phyloP scores from a whole-genome alignment of 1,140 invertebrate genomes.

The Neodiprion virginianus region DNA sequence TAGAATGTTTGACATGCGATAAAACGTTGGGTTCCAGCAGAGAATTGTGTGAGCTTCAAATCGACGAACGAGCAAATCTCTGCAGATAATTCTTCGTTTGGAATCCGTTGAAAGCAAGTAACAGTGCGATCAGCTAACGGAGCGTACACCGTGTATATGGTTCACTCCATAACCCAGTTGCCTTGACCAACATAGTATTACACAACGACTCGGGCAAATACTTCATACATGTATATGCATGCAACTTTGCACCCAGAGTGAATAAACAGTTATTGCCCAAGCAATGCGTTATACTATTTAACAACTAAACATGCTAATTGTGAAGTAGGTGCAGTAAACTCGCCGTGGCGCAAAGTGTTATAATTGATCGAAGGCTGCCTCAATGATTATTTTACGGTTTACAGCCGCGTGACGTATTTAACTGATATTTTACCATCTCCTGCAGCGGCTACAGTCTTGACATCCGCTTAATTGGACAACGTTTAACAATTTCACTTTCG shows the following conservation, averaged over 20 bases:
- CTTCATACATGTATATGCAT: neutral
- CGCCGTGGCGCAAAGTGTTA: neutral
- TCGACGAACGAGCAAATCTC: no score
- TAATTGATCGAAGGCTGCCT: neutral
- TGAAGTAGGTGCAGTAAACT: neutral
- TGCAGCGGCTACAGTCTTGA: no score
- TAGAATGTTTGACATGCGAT: no score
- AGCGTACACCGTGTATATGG: slow-evolving; percentile 9
- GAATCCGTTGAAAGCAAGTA: no score
- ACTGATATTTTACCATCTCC: no score
- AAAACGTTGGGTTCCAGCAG: no score
- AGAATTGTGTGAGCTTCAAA: no score
- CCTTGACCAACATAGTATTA: slow-evolving; percentile 53
- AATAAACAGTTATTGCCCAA: neutral
- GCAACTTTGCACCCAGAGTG: neutral
- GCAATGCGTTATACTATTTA: neutral
- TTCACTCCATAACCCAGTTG: slow-evolving; percentile 48
- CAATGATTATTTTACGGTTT: neutral
- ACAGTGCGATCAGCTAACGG: neutral
- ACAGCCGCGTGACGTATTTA: neutral
- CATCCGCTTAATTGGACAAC: no score
- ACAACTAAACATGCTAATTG: neutral
- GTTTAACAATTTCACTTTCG: no score
- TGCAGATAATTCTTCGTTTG: no score
- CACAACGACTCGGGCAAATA: slow-evolving; percentile 14